Conservation (phyloP, 2,113 vertebrate species). For the Pteronura brasiliensis region DNA sequence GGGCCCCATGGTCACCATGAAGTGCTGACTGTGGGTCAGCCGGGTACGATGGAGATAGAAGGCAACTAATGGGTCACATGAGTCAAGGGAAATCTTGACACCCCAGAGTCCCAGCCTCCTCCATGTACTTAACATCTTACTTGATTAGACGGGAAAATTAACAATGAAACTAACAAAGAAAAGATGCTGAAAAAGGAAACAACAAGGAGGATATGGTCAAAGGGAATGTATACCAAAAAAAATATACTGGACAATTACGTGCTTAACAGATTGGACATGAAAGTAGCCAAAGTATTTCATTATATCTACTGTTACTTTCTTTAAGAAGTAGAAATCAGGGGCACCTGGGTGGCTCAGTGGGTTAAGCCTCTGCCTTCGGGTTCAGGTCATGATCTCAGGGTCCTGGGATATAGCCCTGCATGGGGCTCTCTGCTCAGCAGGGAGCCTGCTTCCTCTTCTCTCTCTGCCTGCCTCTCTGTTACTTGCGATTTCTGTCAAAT, state of each 20-base stretch:
- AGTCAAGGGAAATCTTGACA: neutral
- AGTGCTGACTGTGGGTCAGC: neutral
- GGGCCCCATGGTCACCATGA: neutral
- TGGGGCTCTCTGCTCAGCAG: too few relatives aligned
- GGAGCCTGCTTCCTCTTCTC: too few relatives aligned
- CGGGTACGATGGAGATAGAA: neutral
- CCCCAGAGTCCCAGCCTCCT: neutral
- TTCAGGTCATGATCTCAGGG: too few relatives aligned
- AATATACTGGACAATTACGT: neutral
- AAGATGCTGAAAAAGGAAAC: slow-evolving; percentile 31
- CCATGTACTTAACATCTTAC: neutral
- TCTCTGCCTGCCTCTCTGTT: too few relatives aligned
- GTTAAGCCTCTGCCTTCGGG: too few relatives aligned
- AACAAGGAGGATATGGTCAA: neutral
- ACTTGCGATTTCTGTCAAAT: too few relatives aligned
- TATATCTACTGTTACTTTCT: neutral
- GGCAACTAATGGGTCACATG: neutral
- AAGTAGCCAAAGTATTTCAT: neutral
- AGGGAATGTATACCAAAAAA: neutral
- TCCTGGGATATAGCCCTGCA: too few relatives aligned
- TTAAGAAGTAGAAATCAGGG: slow-evolving; percentile 2
- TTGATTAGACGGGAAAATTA: neutral
- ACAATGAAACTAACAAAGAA: slow-evolving; percentile 23
- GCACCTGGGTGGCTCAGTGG: too few relatives aligned
- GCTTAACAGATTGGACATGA: slow-evolving; percentile 18